A percentile compares a stretch with the other conserved stretches of the same genome.
phyloP scores from a whole-genome alignment of 2,888 invertebrate species.

The Cantharis rufa region DNA sequence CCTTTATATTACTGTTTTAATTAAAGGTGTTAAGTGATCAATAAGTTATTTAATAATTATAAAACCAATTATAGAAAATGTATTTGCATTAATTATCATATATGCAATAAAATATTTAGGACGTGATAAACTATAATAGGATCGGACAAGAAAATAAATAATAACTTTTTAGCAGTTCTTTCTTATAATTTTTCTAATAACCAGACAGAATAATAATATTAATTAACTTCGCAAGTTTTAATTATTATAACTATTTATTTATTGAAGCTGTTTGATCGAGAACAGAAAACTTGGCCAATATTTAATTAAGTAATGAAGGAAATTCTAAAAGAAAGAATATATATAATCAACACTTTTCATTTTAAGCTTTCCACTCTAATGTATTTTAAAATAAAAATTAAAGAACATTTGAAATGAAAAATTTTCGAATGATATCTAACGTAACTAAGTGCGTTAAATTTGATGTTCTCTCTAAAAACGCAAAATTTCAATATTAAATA shows the following conservation, averaged over 20 bases:
- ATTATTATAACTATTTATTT: not conserved
- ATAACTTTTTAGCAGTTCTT: not conserved
- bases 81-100: not conserved
- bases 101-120: not conserved
- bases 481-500: constrained; percentile 21
- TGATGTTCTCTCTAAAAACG: constrained; percentile 23
- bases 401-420: not conserved
- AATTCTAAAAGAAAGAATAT: too few relatives aligned
- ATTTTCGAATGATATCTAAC: constrained; percentile 13
- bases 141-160: not conserved
- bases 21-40: not conserved
- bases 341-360: not conserved
- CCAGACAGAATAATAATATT: not conserved
- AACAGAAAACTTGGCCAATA: not conserved
- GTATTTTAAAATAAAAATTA: not conserved
- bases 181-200: not conserved
- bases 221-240: not conserved
- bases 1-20: not conserved
- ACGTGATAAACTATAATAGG: not conserved
- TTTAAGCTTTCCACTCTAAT: not conserved
- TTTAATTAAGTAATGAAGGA: not conserved
- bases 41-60: not conserved
- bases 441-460: constrained; percentile 22
- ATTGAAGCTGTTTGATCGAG: not conserved
- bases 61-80: not conserved